phyloP scores from a whole-genome alignment of 2,888 invertebrate genomes.

The Drosophila ezoana region DNA sequence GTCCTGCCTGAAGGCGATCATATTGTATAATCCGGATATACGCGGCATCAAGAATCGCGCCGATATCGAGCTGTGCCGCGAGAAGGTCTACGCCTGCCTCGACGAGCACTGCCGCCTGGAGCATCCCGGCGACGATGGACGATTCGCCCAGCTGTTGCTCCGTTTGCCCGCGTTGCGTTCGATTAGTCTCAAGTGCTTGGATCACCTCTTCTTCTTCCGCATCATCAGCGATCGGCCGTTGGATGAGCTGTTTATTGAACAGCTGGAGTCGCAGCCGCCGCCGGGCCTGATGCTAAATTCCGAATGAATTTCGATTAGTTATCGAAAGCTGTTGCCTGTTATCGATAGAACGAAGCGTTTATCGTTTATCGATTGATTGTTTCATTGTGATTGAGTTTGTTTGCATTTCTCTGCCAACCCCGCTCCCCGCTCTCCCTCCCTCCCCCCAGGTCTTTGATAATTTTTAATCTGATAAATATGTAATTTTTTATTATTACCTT shows the following conservation, averaged over 20 bases:
- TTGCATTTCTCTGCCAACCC: slow-evolving; percentile 69
- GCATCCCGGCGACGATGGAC: slow-evolving; percentile 95
- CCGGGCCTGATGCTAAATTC: slow-evolving; percentile 59
- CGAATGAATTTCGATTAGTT: slow-evolving; percentile 43
- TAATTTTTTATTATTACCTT: slow-evolving; percentile 32
- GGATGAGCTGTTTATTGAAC: slow-evolving; percentile 93
- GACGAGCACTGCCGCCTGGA: slow-evolving; percentile 97
- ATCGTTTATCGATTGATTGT: slow-evolving; percentile 56
- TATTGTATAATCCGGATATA: slow-evolving; percentile 98
- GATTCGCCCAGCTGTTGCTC: slow-evolving; percentile 97
- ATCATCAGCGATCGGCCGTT: slow-evolving; percentile 94
- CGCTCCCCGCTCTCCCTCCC: neutral
- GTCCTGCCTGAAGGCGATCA: slow-evolving; percentile 96
- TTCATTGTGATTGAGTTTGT: slow-evolving; percentile 77
- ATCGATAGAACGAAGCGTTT: slow-evolving; percentile 4
- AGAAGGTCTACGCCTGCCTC: slow-evolving; percentile 97
- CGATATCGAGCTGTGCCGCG: slow-evolving; percentile 94
- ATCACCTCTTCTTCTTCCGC: slow-evolving; percentile 97
- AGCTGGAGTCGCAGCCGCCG: slow-evolving; percentile 88
- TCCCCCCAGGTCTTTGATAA: slow-evolving; percentile 25
- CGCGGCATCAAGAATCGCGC: slow-evolving; percentile 93
- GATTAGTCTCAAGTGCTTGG: slow-evolving; percentile 96
- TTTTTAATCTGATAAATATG: slow-evolving; percentile 56
- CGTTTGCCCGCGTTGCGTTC: slow-evolving; percentile 95
- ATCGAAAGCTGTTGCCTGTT: slow-evolving; percentile 9